Evolutionary conservation across 2,113 vertebrate genomes (phyloP).

Genomic region (Anarrhichthys ocellatus): DNA sequence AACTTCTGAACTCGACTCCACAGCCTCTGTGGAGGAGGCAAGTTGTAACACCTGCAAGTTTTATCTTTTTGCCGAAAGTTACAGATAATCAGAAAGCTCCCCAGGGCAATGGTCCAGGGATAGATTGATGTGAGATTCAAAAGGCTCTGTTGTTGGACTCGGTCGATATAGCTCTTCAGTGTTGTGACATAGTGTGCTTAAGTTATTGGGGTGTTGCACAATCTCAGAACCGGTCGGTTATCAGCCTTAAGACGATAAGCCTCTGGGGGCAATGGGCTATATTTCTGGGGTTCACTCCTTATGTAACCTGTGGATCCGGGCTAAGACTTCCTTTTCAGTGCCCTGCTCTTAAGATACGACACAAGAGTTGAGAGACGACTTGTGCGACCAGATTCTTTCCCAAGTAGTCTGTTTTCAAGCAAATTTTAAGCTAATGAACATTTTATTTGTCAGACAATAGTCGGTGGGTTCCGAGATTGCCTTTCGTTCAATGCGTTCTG

Average conservation of each 20-base stretch:
- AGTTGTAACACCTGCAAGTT: slow-evolving; percentile 4
- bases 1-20: not conserved
- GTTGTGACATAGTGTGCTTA: not conserved
- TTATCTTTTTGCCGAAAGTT: not conserved
- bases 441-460: no score
- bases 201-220: not conserved
- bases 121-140: slow-evolving; percentile 9
- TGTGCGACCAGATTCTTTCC: not conserved
- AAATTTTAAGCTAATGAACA: no score
- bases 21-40: slow-evolving; percentile 7
- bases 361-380: not conserved
- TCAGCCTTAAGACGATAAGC: not conserved
- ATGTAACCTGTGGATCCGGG: not conserved
- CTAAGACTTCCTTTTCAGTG: not conserved
- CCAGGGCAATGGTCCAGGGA: not conserved
- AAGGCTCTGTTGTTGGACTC: not conserved
- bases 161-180: not conserved
- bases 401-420: not conserved
- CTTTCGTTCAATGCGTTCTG: no score
- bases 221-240: not conserved
- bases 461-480: no score
- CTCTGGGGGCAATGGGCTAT: not conserved
- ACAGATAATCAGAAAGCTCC: slow-evolving; percentile 2
- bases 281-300: not conserved
- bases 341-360: not conserved